phyloP scores from a whole-genome alignment of 2,888 invertebrate genomes.

The Drosophila mulleri region DNA sequence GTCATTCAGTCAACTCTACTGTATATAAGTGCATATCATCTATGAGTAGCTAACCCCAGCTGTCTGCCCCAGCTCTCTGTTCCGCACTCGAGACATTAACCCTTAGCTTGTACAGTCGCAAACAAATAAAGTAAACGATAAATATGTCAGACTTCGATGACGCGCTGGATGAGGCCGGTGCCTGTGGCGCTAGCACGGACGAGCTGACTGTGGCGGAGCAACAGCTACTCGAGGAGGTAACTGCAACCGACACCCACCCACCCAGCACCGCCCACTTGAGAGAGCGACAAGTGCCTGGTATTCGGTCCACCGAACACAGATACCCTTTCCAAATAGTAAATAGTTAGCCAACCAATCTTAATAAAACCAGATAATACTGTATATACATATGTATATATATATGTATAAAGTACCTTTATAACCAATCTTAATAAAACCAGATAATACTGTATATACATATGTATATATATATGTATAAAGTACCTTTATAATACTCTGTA shows the following conservation, averaged over 20 bases:
- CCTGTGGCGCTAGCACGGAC: constrained; percentile 38
- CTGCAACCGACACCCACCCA: constrained; percentile 37
- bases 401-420: too few species aligned
- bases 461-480: too few species aligned
- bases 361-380: too few species aligned
- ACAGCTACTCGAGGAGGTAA: constrained; percentile 61
- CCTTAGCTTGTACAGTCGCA: constrained; percentile 21
- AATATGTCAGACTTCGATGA: constrained; percentile 41
- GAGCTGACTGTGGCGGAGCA: constrained; percentile 45
- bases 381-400: too few species aligned
- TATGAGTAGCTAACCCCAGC: constrained; percentile 22
- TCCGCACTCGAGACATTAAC: constrained; percentile 44
- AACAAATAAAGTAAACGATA: too few species aligned
- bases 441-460: too few species aligned
- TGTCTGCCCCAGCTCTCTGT: constrained; percentile 30
- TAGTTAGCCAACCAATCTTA: not conserved
- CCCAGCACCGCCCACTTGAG: constrained; percentile 2
- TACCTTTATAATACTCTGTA: too few species aligned
- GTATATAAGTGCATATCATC: constrained; percentile 29
- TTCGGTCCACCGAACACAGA: constrained; percentile 35
- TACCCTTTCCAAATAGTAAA: constrained; percentile 23
- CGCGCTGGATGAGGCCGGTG: constrained; percentile 31
- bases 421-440: not conserved
- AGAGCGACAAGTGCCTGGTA: constrained; percentile 4
- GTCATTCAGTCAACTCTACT: constrained; percentile 4